Base-by-base conservation (phyloP, 2,888 invertebrate genomes). In the Heliconius erato region DNA sequence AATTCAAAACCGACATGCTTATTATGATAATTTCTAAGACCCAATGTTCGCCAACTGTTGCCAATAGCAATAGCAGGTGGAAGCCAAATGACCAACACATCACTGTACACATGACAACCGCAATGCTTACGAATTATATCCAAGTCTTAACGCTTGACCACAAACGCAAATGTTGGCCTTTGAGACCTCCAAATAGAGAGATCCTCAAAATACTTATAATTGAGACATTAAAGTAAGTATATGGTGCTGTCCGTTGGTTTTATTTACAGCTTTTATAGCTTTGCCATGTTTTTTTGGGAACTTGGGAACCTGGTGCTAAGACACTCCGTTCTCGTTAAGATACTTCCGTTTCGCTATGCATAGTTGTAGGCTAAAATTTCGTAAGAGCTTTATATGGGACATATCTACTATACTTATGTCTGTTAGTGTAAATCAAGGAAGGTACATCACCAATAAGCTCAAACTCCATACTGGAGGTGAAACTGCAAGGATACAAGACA, bases 41-140 rank as follows among this genome's bases (percentile, higher is more conserved):
- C 32, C 83, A 82, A 81, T 82, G 76, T 71, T 74, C 69, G 80
- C 87, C 86, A 87, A 84, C 87, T 87, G 86, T 82, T 81, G 84
- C 79, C 82, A 84, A 80, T 84, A 85, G 84, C 88, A 88, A 80
- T 84, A 85, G 84, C 88, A 88, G 88, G 88, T 88, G 88, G 86
- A 86, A 86, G 84, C 83, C 69, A 79, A 84, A 78, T 86, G 87
- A 86, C 88, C 87, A 84, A 83, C 86, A 85, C 86, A 87, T 87
- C 80, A 81, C 79, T 19, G 19, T 19, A 85, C 86, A 84, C 81
- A 86, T 84, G 87, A 81, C 74, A 79, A 88, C 88, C 88, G 85
- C 88, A 88, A 86, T 84, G 84, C 86, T 86, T 82, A 85, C 81
- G 80, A 79, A 84, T 85, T 81, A 59, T 63, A 80, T 84, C 79